These are phyloP conservation scores for Lasiurus borealis DNA, from an alignment of 2,113 vertebrate species.

Conservation along the genomic window DNA sequence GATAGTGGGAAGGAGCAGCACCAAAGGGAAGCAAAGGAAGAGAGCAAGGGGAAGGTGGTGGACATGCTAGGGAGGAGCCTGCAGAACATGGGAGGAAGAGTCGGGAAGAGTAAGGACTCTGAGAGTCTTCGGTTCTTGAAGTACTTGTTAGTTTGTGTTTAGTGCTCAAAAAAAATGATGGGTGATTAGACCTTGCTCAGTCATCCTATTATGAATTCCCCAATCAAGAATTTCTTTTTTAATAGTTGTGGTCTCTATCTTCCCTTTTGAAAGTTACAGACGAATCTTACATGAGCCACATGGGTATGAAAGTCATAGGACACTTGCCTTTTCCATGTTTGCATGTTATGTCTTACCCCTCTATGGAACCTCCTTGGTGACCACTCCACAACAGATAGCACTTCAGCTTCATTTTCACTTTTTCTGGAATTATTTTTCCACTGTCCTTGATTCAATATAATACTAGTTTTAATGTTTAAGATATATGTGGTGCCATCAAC, in stretches of 20 bases:
- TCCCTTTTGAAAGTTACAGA: not conserved
- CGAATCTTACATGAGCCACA: not conserved
- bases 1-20: not conserved
- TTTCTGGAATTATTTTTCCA: not conserved
- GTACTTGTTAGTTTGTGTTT: not conserved
- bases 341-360: not conserved
- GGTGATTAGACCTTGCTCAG: not conserved
- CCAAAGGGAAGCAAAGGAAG: not conserved
- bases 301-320: not conserved
- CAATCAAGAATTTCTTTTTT: not conserved
- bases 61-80: not conserved
- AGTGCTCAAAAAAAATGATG: not conserved
- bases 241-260: not conserved
- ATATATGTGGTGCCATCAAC: not conserved
- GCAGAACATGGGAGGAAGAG: fast-evolving
- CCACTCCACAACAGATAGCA: not conserved
- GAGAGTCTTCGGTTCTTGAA: not conserved
- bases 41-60: not conserved
- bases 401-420: slow-evolving; percentile 38
- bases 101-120: not conserved
- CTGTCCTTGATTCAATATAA: not conserved
- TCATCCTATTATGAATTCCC: not conserved
- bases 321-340: not conserved
- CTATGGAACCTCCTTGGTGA: not conserved
- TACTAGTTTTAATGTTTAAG: not conserved